Evolutionary conservation across 2,888 invertebrate genomes (phyloP).

Genomic region (Cloeon dipterum): DNA sequence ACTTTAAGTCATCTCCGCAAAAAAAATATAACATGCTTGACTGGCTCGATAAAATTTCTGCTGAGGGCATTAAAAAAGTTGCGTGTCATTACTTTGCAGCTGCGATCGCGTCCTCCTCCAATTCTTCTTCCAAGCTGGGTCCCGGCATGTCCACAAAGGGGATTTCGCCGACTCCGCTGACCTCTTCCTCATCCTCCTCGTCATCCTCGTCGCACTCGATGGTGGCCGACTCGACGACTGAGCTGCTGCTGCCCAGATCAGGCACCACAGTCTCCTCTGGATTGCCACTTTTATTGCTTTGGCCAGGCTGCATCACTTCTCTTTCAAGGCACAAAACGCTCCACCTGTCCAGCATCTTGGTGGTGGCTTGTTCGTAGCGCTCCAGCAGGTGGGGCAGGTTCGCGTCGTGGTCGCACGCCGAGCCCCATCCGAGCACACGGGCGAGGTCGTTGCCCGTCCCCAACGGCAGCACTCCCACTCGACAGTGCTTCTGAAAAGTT

Average conservation of each 20-base stretch:
- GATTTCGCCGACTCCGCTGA: conserved; percentile 1
- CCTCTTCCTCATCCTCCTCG: conserved; percentile 4
- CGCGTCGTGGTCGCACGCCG: conserved; percentile 86
- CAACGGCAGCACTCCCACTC: conserved; percentile 82
- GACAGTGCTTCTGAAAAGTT: conserved; percentile 69
- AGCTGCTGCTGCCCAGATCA: conserved; percentile 1
- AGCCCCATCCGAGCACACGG: conserved; percentile 84
- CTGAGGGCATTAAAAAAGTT: too few species aligned
- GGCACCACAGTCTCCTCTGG: conserved; percentile 3
- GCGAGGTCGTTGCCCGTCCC: conserved; percentile 95
- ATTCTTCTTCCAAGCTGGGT: background rate
- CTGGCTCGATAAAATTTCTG: too few species aligned
- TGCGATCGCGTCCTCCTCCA: background rate
- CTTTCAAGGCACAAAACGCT: conserved; percentile 86
- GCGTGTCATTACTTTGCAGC: conserved; percentile 1
- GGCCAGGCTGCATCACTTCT: background rate
- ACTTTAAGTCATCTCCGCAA: too few species aligned
- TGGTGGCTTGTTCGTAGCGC: conserved; percentile 88
- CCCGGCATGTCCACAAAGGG: conserved; percentile 2
- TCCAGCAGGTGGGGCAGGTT: conserved; percentile 79
- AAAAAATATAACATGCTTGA: too few species aligned
- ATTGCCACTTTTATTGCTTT: background rate
- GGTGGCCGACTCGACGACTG: background rate
- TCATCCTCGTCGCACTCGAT: conserved; percentile 1
- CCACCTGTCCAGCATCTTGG: conserved; percentile 95